Evolutionary conservation across 2,888 invertebrate species (phyloP).

Genomic region (Sylvicola cinctus): DNA sequence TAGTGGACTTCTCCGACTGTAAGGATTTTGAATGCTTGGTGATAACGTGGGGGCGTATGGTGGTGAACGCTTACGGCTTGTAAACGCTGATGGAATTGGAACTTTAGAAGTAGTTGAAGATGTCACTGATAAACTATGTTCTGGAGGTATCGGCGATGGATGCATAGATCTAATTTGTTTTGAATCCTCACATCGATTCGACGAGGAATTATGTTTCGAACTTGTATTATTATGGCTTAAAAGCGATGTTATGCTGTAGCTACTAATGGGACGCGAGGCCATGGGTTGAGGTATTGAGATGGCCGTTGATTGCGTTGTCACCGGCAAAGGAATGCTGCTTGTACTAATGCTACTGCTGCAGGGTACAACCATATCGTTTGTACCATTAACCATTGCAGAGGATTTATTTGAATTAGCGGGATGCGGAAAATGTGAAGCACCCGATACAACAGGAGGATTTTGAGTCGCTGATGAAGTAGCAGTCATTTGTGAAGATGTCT

Average conservation of each 20-base stretch:
- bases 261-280: slow-evolving; percentile 34
- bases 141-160: slow-evolving; percentile 26
- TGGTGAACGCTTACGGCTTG: no score
- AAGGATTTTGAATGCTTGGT: slow-evolving; percentile 2
- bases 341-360: background rate
- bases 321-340: no score
- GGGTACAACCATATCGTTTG: background rate
- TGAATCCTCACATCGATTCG: slow-evolving; percentile 11
- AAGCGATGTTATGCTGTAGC: slow-evolving; percentile 70
- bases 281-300: slow-evolving; percentile 6
- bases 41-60: no score
- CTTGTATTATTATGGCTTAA: slow-evolving; percentile 27
- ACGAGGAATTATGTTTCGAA: background rate
- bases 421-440: background rate
- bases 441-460: no score
- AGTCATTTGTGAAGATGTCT: slow-evolving; percentile 7
- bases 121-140: slow-evolving; percentile 6
- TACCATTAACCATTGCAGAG: slow-evolving; percentile 8
- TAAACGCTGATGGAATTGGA: no score
- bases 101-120: slow-evolving; percentile 1
- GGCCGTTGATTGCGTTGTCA: slow-evolving; percentile 2
- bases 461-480: no score
- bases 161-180: slow-evolving; percentile 18
- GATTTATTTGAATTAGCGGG: background rate
- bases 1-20: slow-evolving; percentile 5